Evolutionary conservation across 2,888 invertebrate species (phyloP), one percentile per base, ranked within the genome.

Genomic region (Exocentrus adspersus): DNA sequence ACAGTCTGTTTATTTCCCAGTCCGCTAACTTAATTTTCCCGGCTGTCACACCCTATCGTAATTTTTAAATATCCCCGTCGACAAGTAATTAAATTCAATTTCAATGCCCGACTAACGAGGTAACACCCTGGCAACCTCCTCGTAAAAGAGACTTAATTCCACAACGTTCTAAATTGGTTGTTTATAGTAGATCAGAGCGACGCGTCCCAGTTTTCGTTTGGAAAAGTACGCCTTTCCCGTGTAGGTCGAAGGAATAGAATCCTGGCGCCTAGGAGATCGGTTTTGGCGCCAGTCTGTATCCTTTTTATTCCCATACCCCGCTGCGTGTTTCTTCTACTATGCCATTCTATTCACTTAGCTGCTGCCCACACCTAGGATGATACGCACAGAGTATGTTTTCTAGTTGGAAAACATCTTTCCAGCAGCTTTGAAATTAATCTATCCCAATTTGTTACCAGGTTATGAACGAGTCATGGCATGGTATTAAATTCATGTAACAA

Each of bases 231-330:
- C 46, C 46, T 20, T 45, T 4, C 45, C 46, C 45, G 19, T 32
- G 30, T n/a, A 20, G 45, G 7, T 4, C 32, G 30, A 45, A 32
- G 19, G 43, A 46, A 12, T 24, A 54, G 46, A 57, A 32, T 57
- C 46, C 57, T 57, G 57, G 57, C 57, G 57, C 57, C 57, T n/a
- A 16, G 28, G 17, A 6, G 28, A 46, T 46, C 32, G 12, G 19
- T 20, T 30, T 45, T 46, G 57, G 57, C 57, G 57, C 57, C 57
- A 54, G 17, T 12, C 24, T n/a, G 14, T 45, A 14, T 54, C 54
- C 53, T 42, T 9, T 20, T 53, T 14, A 16, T 16, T 14, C 14
- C 4, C 7, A 41, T 52, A 41, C 21, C 51, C 19, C 14, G 19
- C n/a, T 3, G 17, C 20, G 37, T 10, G 7, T 9, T 42, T 20